These are phyloP conservation scores for Willowsia nigromaculata DNA, from an alignment of 2,888 invertebrate genomes.

Conservation along the genomic window DNA sequence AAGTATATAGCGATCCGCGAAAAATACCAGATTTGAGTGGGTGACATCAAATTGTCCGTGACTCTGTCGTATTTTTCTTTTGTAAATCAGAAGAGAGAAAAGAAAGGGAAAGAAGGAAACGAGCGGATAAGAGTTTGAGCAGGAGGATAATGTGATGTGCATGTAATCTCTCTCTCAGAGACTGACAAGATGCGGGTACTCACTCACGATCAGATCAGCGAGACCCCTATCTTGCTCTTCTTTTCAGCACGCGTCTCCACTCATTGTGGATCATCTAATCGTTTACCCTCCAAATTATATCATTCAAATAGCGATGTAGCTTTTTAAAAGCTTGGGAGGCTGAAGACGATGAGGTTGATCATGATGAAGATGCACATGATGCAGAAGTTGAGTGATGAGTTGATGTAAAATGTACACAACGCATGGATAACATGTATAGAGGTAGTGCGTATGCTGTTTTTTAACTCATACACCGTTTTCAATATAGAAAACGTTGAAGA, in stretches of 20 bases:
- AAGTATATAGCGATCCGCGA: neutral
- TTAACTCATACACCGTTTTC: neutral
- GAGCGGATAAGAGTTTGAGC: neutral
- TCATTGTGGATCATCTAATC: slow-evolving; percentile 27
- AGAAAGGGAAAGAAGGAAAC: too few relatives aligned
- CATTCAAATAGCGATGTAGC: slow-evolving; percentile 13
- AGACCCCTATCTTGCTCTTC: slow-evolving; percentile 32
- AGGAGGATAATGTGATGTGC: neutral
- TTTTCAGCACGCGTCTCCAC: slow-evolving; percentile 63
- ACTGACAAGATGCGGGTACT: slow-evolving; percentile 57
- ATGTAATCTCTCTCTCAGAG: neutral
- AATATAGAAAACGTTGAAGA: slow-evolving; percentile 23
- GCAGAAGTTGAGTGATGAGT: slow-evolving; percentile 16
- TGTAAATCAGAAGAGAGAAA: neutral
- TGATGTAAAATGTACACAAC: slow-evolving; percentile 2
- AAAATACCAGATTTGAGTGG: slow-evolving; percentile 31
- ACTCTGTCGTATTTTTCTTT: neutral
- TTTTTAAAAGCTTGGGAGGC: neutral
- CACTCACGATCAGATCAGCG: slow-evolving; percentile 26
- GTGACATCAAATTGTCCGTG: slow-evolving; percentile 57
- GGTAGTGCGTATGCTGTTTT: neutral
- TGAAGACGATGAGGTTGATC: neutral
- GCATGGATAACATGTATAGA: neutral
- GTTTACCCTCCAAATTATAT: slow-evolving; percentile 28
- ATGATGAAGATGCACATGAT: slow-evolving; percentile 17